These are phyloP conservation scores for Trissolcus japonicus DNA, from an alignment of 2,888 invertebrate genomes.

Conservation along the genomic window DNA sequence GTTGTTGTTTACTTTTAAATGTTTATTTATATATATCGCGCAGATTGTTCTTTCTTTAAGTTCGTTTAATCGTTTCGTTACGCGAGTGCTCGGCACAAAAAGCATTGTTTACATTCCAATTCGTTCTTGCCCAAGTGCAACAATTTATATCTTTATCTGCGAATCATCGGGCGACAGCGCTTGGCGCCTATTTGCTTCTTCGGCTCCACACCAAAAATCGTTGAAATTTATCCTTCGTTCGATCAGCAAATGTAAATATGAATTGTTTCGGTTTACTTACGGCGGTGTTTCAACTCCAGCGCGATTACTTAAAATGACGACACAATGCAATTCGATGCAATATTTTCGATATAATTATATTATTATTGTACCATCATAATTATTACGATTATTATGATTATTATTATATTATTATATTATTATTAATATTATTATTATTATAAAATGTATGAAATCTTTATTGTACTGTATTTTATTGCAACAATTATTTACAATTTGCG, in stretches of 20 bases:
- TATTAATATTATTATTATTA: slow-evolving; percentile 27
- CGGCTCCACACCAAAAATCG: not conserved
- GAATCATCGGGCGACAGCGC: slow-evolving; percentile 7
- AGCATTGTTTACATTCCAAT: slow-evolving; percentile 50
- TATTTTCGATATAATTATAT: not conserved
- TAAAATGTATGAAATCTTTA: slow-evolving; percentile 20
- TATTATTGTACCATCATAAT: not conserved
- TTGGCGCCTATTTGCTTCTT: slow-evolving; percentile 2
- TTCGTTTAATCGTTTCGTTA: slow-evolving; percentile 33
- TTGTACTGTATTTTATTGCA: slow-evolving; percentile 41
- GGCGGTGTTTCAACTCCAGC: slow-evolving; percentile 27
- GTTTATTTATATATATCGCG: slow-evolving; percentile 40
- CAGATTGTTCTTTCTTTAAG: slow-evolving; percentile 26
- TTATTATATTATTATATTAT: slow-evolving; percentile 13
- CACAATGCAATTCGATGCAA: slow-evolving; percentile 5
- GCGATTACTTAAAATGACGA: slow-evolving; percentile 1
- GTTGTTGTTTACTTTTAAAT: slow-evolving; percentile 43
- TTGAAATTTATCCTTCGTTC: slow-evolving; percentile 8
- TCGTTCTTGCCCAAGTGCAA: slow-evolving; percentile 31
- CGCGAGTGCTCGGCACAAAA: slow-evolving; percentile 23
- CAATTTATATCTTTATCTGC: slow-evolving; percentile 31
- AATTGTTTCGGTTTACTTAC: slow-evolving; percentile 28
- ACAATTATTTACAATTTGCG: slow-evolving; percentile 61
- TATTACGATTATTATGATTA: slow-evolving; percentile 12
- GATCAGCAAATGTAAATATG: slow-evolving; percentile 6